Percentiles rank a stretch among this genome's conserved stretches.
Evolutionary conservation across 2,113 vertebrate genomes (phyloP).

Genomic region (Eubucco bourcierii): DNA sequence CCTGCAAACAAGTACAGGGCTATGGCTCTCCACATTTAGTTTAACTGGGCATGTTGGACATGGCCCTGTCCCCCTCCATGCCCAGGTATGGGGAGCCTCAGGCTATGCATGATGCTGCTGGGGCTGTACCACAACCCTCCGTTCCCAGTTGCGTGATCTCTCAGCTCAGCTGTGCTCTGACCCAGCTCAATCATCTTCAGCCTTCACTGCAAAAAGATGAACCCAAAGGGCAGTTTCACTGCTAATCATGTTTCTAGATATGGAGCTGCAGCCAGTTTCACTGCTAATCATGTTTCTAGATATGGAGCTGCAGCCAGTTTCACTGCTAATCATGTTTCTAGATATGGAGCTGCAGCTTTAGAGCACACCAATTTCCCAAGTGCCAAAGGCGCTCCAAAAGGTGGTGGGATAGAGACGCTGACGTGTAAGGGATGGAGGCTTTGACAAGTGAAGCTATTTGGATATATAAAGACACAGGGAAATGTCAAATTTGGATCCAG

Average conservation of each 20-base stretch:
- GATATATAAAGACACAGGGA: background rate
- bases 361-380: background rate
- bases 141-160: background rate
- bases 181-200: background rate
- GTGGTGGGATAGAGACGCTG: background rate
- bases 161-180: background rate
- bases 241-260: background rate
- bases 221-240: background rate
- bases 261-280: background rate
- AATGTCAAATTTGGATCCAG: background rate
- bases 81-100: fast-evolving
- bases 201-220: background rate
- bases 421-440: background rate
- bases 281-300: background rate
- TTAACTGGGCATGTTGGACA: fast-evolving
- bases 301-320: too few relatives aligned
- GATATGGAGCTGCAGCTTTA: background rate
- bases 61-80: fast-evolving
- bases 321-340: background rate
- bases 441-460: background rate
- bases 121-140: background rate
- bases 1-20: background rate
- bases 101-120: fast-evolving
- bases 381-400: background rate
- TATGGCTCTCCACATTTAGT: fast-evolving